Base-by-base conservation (phyloP, 2,888 invertebrate genomes). In the Noctua fimbriata region DNA sequence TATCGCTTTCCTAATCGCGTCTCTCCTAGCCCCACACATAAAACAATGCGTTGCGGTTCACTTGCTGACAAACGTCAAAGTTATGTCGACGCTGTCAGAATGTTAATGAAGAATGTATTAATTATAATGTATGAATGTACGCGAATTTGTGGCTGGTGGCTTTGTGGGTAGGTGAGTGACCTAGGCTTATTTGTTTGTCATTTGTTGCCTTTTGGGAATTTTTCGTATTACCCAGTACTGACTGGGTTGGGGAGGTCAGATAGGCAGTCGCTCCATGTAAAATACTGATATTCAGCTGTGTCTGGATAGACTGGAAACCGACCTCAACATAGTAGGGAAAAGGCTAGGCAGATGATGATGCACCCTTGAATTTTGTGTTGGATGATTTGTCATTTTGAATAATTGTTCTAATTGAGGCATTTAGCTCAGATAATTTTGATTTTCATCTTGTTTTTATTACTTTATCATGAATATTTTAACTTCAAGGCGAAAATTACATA, bases 41-140 rank as follows among this genome's bases (percentile, higher is more conserved):
- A 69, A 81, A 81, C 83, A 81, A 81, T 77, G 52, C 44, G 5
- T 55, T 69, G 83, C 44, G 77, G 36, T 52, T 24, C 9, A 18
- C 10, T 36, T 7, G 60, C 52, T 83, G 80, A 81, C 80, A 69
- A 83, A 81, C 77, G 77, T 81, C 78, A 28, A 81, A 83, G 80
- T 52, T 83, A 83, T 83, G 83, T 63, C 47, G 77, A 83, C 69
- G 60, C 10, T 36, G 44, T 16, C 60, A 36, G 80, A 77, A 83
- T 81, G 2, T 63, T 83, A 77, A 78, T n/a, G 32, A 32, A 24
- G 36, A 63, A 69, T 82, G 18, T 69, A 75, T 52, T 80, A 52
- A 80, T 76, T 83, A 60, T 52, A 76, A 47, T 76, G 7, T 76
- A 44, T 52, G 83, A 76, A 47, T 76, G 7, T 76, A 36, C 36